phyloP scores from a whole-genome alignment of 2,113 vertebrate genomes.

The Dicerorhinus sumatrensis region DNA sequence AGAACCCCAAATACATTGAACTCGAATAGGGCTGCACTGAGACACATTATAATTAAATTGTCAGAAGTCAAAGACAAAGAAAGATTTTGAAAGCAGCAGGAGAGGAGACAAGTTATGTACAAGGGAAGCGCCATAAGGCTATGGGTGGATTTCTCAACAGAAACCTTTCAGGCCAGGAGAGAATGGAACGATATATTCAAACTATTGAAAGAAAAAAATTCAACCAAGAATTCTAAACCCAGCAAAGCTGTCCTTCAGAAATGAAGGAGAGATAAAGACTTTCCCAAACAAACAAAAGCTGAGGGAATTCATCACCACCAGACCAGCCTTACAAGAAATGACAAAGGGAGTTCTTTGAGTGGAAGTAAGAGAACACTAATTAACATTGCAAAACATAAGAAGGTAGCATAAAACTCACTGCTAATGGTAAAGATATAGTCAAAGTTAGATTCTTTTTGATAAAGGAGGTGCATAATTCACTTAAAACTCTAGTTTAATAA shows the following conservation, averaged over 20 bases:
- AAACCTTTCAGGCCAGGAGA: background rate
- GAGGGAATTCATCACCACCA: background rate
- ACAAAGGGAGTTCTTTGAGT: background rate
- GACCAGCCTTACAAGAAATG: background rate
- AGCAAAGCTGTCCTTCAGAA: background rate
- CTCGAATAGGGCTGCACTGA: background rate
- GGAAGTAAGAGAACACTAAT: background rate
- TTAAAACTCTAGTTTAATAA: background rate
- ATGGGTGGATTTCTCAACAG: background rate
- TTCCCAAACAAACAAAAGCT: background rate
- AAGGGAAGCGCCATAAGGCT: background rate
- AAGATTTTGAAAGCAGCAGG: background rate
- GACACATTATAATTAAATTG: background rate
- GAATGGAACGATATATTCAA: background rate
- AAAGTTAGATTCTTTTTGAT: background rate
- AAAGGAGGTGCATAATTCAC: background rate
- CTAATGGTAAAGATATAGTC: background rate
- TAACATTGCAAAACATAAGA: background rate
- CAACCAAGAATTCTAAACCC: background rate
- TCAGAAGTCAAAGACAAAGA: background rate
- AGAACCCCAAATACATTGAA: background rate
- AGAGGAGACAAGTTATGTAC: background rate
- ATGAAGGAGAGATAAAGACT: background rate
- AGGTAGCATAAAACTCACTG: background rate
- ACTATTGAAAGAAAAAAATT: background rate